Evolutionary conservation across 2,888 invertebrate species (phyloP), one percentile per base, ranked within the genome.

Genomic region (Drosophila tripunctata): DNA sequence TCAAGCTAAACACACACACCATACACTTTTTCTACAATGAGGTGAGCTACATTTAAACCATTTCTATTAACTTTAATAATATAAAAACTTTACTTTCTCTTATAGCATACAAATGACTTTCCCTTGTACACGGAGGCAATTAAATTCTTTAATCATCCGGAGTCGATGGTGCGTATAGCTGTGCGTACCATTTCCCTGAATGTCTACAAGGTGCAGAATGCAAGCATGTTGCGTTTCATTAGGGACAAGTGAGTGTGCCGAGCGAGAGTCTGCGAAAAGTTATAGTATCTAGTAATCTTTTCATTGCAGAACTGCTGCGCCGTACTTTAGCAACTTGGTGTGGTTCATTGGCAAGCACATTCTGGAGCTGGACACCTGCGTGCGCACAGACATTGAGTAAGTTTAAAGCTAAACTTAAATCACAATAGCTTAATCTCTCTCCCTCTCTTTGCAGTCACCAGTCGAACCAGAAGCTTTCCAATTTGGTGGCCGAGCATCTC

Each of bases 1-100:
- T 99, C 57, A 99, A 99, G 92, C 93, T 99, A 50, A 99, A 99
- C 92, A 95, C 96, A 72, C 98, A 99, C 90, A 99, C 99, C 1
- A 98, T 99, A 89, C 99, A 99, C 92, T 99, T 99, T 92, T 99
- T 99, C 92, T 99, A 99, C 91, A 99, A 99, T 93, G 99, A 99
- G 88, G 91, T 91, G 62, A 51, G 62, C 10, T 1, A 0, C n/a
- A 1, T 14, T n/a, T n/a, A 2, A 5, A 2, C 6, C 2, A 31
- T 7, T 8, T 27, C 1, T 1, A 7, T 33, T 44, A 1, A 1
- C 24, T 15, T 22, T 8, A 4, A 19, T 12, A 6, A 21, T 1
- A 1, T 41, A 1, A 2, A 22, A 0, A 22, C 31, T 24, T 3
- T 0, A 2, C 19, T 2, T 27, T 4, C 36, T 27, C 55, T 12